phyloP scores from a whole-genome alignment of 1,140 invertebrate genomes.

The Saxidomus purpurata region DNA sequence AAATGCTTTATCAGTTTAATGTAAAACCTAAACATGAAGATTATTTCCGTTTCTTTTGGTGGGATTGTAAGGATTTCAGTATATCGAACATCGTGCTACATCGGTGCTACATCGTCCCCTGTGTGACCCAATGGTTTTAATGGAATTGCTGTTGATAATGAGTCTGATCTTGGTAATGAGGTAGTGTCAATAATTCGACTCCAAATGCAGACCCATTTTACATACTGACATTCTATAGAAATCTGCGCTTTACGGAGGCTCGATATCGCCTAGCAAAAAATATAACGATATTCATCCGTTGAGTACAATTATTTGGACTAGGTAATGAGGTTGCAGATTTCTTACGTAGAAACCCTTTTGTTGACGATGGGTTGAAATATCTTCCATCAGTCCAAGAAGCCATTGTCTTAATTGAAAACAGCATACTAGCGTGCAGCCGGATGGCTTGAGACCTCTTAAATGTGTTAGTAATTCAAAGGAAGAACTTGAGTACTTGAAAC shows the following conservation, averaged over 20 bases:
- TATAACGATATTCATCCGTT: too few species aligned
- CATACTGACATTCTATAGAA: too few species aligned
- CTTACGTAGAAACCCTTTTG: too few species aligned
- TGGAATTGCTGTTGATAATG: constrained; percentile 12
- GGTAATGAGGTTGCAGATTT: too few species aligned
- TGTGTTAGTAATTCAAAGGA: constrained; percentile 58
- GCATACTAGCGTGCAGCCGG: constrained; percentile 7
- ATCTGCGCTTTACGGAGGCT: too few species aligned
- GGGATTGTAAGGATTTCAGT: neutral
- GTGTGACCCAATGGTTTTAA: constrained; percentile 65
- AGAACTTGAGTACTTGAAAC: constrained; percentile 45
- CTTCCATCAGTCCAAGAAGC: constrained; percentile 53
- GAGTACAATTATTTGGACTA: too few species aligned
- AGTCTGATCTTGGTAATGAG: too few species aligned
- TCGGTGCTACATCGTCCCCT: constrained; percentile 69
- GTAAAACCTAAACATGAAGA: constrained; percentile 55
- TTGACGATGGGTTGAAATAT: too few species aligned
- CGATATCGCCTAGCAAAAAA: too few species aligned
- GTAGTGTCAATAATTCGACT: neutral
- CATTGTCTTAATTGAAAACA: constrained; percentile 24
- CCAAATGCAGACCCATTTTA: too few species aligned
- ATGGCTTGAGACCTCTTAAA: constrained; percentile 57
- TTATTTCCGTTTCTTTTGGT: constrained; percentile 63
- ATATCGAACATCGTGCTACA: constrained; percentile 63
- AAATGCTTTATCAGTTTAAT: constrained; percentile 73